Evolutionary conservation across 2,888 invertebrate genomes (phyloP), one percentile per base, ranked within the genome.

Genomic region (Sinopyrophorus schimmeli): DNA sequence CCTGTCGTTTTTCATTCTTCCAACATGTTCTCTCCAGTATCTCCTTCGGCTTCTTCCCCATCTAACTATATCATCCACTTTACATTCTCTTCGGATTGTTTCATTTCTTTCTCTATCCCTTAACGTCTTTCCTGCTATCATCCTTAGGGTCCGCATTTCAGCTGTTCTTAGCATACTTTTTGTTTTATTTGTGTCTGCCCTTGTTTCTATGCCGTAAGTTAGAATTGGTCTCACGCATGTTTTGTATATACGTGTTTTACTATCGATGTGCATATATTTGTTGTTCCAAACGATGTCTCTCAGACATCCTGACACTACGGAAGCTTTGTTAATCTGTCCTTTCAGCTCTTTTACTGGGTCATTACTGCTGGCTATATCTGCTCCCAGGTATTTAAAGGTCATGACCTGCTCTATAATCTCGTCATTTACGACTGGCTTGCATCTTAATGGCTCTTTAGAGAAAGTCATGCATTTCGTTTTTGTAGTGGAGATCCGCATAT

Each of bases 1-100:
- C 27, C 27, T 27, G 11, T 27, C 27, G 9, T 11, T 27, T 27
- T 27, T 12, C 27, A 27, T 27, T 27, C 27, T 27, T 27, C 12
- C 27, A 11, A 27, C 27, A 12, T 10, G 11, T 27, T 27, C 27
- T 10, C 11, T 27, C 11, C 27, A 27, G 9, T 27, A 6, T 9
- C 11, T 9, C 12, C 6, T 27, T 27, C 27, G 10, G n/a, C 24
- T 24, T 24, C 24, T 24, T 24, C 24, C 24, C 24, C 4, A 24
- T 10, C n/a, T 12, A 23, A 24, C 10, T 24, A 10, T 24, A 9
- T 24, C 24, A 24, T 24, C 10, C 24, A n/a, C 10, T 10, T 24
- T 10, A 24, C 10, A 3, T 24, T 24, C n/a, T 24, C 24, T 9
- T 24, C 24, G 10, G 7, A 24, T 24, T 24, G 24, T 24, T 24